Percentiles rank a stretch among this genome's conserved stretches.
Conservation (phyloP, 2,888 invertebrate species). For the Oscheius sp. region DNA sequence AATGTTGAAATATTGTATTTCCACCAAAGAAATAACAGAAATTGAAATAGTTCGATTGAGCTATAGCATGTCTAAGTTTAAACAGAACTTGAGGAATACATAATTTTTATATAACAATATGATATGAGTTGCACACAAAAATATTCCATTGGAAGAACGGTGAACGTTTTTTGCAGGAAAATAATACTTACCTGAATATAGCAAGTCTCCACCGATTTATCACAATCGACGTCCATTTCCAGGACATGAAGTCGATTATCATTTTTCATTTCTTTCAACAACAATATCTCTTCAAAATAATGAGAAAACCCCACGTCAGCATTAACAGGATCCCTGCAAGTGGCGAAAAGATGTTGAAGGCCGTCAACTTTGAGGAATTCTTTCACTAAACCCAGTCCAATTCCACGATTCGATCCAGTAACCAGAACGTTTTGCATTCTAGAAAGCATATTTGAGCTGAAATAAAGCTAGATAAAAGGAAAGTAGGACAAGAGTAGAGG, state of each 20-base stretch:
- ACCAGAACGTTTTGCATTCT: constrained; percentile 14
- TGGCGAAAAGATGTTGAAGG: constrained; percentile 10
- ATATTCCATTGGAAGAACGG: no score
- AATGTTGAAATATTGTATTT: no score
- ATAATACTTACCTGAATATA: constrained; percentile 31
- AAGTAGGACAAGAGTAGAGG: no score
- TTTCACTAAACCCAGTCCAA: constrained; percentile 19
- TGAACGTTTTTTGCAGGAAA: no score
- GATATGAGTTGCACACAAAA: no score
- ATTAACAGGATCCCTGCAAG: neutral
- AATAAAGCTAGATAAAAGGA: no score
- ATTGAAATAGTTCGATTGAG: no score
- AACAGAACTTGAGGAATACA: no score
- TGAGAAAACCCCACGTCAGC: constrained; percentile 13
- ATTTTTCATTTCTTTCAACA: neutral
- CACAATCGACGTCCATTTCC: constrained; percentile 1
- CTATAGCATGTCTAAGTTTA: no score
- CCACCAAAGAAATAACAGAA: no score
- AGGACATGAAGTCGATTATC: constrained; percentile 5
- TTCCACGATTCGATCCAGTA: constrained; percentile 26
- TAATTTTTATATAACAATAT: no score
- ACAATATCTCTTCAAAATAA: neutral
- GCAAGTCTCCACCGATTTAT: neutral
- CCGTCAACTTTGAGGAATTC: constrained; percentile 14
- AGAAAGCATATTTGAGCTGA: no score